These are phyloP conservation scores for Drosophila greeni DNA, from an alignment of 2,888 invertebrate species.

Conservation along the genomic window DNA sequence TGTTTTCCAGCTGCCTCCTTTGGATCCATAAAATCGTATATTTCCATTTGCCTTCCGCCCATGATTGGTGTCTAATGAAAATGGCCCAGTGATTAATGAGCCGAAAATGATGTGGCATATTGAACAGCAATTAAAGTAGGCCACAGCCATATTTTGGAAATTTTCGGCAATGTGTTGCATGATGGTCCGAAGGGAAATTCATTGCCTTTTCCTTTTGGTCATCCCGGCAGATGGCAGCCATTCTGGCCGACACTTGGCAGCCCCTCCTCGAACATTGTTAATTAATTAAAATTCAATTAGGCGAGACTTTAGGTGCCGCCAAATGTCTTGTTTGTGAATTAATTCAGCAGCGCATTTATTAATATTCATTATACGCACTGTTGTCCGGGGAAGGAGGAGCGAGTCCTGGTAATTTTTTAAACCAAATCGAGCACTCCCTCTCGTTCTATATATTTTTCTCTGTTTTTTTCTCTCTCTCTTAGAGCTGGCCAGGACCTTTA, in stretches of 20 bases:
- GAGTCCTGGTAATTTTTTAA: constrained; percentile 55
- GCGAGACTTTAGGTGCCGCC: constrained; percentile 13
- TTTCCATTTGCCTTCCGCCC: constrained; percentile 39
- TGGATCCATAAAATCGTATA: constrained; percentile 14
- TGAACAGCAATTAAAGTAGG: constrained; percentile 55
- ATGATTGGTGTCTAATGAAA: constrained; percentile 58
- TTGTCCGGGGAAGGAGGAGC: constrained; percentile 28
- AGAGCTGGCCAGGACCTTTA: constrained; percentile 44
- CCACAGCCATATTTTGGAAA: not conserved
- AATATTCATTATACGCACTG: constrained; percentile 68
- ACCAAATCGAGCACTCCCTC: constrained; percentile 45
- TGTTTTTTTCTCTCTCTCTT: not conserved
- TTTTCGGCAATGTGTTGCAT: constrained; percentile 62
- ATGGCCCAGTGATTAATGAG: constrained; percentile 64
- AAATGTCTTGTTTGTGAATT: constrained; percentile 58
- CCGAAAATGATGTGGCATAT: constrained; percentile 71
- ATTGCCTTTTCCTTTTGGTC: constrained; percentile 15
- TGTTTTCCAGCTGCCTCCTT: not conserved
- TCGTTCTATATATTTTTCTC: not conserved
- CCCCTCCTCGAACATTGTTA: constrained; percentile 52
- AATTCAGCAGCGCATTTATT: constrained; percentile 65
- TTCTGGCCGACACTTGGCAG: constrained; percentile 40
- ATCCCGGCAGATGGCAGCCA: constrained; percentile 47
- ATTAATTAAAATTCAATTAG: constrained; percentile 71
- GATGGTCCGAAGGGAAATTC: constrained; percentile 9